Evolutionary conservation across 1,140 invertebrate genomes (phyloP).

Genomic region (Aphaenogaster floridana): DNA sequence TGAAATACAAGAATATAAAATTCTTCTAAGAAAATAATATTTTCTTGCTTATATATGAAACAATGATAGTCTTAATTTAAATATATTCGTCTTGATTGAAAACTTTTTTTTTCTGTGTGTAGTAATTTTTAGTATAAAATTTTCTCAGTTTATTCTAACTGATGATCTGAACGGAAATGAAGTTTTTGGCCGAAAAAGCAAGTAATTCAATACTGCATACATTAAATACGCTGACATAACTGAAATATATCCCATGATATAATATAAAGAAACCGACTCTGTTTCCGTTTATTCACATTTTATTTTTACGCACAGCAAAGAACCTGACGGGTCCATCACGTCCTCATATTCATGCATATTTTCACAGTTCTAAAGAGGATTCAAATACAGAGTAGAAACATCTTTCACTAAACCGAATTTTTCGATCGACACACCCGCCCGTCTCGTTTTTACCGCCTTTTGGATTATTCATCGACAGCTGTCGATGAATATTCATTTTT

Average conservation of each 20-base stretch:
- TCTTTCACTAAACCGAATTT: neutral
- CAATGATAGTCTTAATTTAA: no score
- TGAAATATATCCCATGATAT: neutral
- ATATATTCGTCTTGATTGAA: no score
- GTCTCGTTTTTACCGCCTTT: neutral
- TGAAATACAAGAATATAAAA: no score
- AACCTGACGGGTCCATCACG: no score
- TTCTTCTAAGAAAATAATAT: no score
- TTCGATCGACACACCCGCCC: neutral
- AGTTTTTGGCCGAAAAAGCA: neutral
- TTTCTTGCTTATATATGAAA: no score
- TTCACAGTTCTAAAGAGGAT: neutral
- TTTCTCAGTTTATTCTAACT: no score
- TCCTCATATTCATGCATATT: neutral
- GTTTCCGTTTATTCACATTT: neutral
- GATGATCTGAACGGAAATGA: neutral
- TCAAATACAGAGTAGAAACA: constrained; percentile 12
- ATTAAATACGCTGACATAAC: neutral
- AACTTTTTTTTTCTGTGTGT: no score
- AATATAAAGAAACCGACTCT: neutral
- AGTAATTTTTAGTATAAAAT: no score
- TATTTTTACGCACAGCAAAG: neutral
- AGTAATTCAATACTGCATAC: neutral
- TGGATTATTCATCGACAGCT: neutral
- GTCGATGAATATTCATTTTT: constrained; percentile 30